phyloP scores from a whole-genome alignment of 2,113 vertebrate species.

The Hydrochoerus hydrochaeris region DNA sequence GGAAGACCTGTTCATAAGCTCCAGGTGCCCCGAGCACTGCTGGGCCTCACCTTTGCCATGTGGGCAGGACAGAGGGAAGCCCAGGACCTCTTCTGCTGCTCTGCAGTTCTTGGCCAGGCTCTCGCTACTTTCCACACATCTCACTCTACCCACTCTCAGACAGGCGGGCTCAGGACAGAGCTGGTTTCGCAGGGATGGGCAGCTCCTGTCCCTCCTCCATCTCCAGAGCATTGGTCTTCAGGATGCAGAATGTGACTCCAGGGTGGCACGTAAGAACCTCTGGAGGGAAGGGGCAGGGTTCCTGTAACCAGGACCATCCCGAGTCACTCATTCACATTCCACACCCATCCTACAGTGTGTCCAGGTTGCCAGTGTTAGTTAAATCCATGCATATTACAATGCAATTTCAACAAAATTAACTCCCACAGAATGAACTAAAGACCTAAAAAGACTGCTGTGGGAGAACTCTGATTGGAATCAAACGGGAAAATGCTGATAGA shows the following conservation, averaged over 20 bases:
- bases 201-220: neutral
- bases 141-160: neutral
- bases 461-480: neutral
- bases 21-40: neutral
- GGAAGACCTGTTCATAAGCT: constrained; percentile 54
- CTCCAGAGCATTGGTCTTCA: neutral
- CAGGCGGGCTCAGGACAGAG: neutral
- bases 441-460: neutral
- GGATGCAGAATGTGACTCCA: neutral
- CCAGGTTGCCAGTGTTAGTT: neutral
- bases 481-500: no score
- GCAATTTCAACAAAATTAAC: neutral
- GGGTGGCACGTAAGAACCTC: neutral
- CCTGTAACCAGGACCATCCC: rapidly evolving
- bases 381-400: neutral
- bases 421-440: neutral
- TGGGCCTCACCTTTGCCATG: constrained; percentile 46
- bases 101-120: neutral
- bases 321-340: neutral
- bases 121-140: neutral
- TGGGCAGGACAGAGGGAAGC: neutral
- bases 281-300: neutral
- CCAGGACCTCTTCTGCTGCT: neutral
- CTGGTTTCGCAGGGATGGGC: no score
- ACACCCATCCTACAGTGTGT: neutral